Percentiles rank a stretch among this genome's conserved stretches.
Conservation (phyloP, 2,888 invertebrate genomes). For the Tenodera sinensis region DNA sequence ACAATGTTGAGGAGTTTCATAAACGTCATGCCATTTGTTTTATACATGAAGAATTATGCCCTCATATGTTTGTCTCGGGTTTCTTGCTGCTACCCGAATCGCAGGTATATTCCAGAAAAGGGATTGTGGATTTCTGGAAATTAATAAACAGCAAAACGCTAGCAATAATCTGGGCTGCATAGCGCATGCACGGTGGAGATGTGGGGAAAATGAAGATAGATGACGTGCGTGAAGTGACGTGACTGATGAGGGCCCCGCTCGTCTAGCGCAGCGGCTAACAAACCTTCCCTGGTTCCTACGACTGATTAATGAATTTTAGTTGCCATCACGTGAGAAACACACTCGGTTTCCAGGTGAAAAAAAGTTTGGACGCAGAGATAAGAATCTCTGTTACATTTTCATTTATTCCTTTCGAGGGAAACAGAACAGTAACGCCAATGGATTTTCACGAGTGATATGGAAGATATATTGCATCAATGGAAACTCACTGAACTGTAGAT, state of each 20-base stretch:
- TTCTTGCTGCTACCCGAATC: too few species aligned
- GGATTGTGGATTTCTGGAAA: background rate
- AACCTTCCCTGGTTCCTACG: background rate
- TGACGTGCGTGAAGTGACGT: slow-evolving; percentile 14
- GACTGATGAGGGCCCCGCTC: slow-evolving; percentile 10
- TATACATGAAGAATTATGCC: too few species aligned
- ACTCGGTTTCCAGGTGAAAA: background rate
- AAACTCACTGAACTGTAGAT: background rate
- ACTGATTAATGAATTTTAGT: slow-evolving; percentile 12
- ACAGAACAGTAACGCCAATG: background rate
- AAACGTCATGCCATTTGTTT: too few species aligned
- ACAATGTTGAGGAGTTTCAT: too few species aligned
- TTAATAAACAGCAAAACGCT: background rate
- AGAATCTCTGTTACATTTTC: background rate
- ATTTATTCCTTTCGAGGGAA: background rate
- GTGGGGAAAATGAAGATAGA: slow-evolving; percentile 28
- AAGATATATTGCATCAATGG: background rate
- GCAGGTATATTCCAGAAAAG: too few species aligned
- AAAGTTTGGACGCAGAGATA: background rate
- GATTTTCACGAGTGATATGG: background rate
- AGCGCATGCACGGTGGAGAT: slow-evolving; percentile 11
- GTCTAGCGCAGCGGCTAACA: background rate
- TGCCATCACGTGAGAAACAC: background rate
- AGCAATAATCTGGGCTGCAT: background rate
- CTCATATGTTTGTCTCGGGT: too few species aligned